phyloP scores from a whole-genome alignment of 2,797 vertebrate species.

The Zenarchopterus dispar region DNA sequence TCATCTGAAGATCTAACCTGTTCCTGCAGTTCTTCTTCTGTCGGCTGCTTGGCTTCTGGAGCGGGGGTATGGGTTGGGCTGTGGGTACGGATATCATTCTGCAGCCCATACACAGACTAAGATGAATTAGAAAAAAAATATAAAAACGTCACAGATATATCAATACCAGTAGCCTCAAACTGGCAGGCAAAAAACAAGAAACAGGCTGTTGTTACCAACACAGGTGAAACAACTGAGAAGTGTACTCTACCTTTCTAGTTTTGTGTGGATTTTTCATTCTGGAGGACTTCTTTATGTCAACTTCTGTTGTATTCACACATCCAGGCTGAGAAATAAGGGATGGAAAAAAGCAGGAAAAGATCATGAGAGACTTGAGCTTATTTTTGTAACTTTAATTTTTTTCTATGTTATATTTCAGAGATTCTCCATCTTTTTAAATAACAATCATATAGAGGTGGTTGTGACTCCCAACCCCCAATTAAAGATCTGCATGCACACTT shows the following conservation, averaged over 20 bases:
- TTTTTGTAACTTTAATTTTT: background rate
- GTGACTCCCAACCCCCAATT: too few relatives aligned
- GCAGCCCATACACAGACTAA: slow-evolving; percentile 95
- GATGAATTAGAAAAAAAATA: background rate
- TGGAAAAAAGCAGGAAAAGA: background rate
- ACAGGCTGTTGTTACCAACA: slow-evolving; percentile 8
- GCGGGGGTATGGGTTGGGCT: slow-evolving; percentile 92
- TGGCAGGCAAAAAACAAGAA: slow-evolving; percentile 4
- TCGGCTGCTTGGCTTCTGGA: slow-evolving; percentile 92
- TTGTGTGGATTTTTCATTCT: slow-evolving; percentile 99
- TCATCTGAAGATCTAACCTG: slow-evolving; percentile 81
- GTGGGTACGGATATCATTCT: slow-evolving; percentile 95
- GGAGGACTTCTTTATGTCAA: slow-evolving; percentile 98
- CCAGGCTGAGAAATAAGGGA: slow-evolving; percentile 84
- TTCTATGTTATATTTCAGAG: too few relatives aligned
- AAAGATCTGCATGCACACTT: too few relatives aligned
- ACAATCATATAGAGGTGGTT: too few relatives aligned
- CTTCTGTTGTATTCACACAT: slow-evolving; percentile 98
- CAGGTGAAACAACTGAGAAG: background rate
- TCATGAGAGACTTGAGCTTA: background rate
- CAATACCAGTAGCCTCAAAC: background rate
- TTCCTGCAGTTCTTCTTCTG: slow-evolving; percentile 92
- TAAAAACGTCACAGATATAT: background rate
- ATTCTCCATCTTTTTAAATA: too few relatives aligned
- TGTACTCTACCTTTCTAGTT: slow-evolving; percentile 91